phyloP scores from a whole-genome alignment of 2,888 invertebrate species.

The Exephanes ischioxanthus region DNA sequence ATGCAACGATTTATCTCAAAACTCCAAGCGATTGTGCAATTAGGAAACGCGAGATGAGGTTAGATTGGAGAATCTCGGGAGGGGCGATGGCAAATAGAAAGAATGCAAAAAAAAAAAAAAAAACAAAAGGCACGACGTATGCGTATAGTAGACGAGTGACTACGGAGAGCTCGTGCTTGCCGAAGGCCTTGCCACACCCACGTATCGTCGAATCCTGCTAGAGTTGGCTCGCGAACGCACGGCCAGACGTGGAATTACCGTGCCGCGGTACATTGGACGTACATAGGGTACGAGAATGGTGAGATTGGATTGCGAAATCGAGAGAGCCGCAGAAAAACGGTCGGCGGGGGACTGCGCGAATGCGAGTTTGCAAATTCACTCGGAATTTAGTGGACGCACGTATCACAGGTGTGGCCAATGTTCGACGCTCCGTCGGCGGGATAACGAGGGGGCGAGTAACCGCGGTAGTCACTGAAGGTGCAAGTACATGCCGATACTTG shows the following conservation, averaged over 20 bases:
- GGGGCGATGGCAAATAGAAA: neutral
- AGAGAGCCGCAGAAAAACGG: neutral
- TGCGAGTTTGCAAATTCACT: constrained; percentile 20
- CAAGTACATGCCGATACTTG: too few species aligned
- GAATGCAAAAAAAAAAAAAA: too few species aligned
- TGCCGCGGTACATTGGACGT: neutral
- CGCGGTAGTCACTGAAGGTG: too few species aligned
- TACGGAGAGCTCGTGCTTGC: constrained; percentile 35
- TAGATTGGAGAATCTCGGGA: too few species aligned
- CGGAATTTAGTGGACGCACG: neutral
- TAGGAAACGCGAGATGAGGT: too few species aligned
- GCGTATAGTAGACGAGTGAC: constrained; percentile 23
- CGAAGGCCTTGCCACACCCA: constrained; percentile 38
- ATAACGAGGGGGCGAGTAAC: too few species aligned
- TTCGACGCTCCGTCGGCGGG: too few species aligned
- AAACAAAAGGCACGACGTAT: constrained; percentile 25
- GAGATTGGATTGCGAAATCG: constrained; percentile 26
- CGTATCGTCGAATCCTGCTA: neutral
- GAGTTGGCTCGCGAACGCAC: constrained; percentile 15
- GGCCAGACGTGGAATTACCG: constrained; percentile 36
- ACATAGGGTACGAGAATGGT: constrained; percentile 15
- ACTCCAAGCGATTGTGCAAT: too few species aligned
- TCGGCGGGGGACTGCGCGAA: constrained; percentile 25
- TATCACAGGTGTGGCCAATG: neutral
- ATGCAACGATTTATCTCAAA: too few species aligned